Evolutionary conservation across 2,797 vertebrate genomes (phyloP).

Genomic region (Paedocypris micromegethes): DNA sequence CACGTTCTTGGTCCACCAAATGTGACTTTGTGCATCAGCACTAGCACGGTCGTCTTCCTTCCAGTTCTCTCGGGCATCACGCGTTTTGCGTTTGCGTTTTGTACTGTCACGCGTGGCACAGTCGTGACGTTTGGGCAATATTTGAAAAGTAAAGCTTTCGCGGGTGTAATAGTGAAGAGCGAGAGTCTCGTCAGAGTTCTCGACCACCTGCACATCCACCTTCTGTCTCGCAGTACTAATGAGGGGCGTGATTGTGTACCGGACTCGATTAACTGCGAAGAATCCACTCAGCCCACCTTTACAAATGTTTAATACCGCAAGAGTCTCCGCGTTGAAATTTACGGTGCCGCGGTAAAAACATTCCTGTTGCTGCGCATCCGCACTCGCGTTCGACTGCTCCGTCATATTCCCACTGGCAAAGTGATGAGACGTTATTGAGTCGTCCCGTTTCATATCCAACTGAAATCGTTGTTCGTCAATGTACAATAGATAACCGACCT

Average conservation of each 20-base stretch:
- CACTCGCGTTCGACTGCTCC: slow-evolving; percentile 49
- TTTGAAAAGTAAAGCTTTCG: slow-evolving; percentile 73
- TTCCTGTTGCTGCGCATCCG: slow-evolving; percentile 55
- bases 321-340: slow-evolving; percentile 79
- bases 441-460: slow-evolving; percentile 86
- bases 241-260: slow-evolving; percentile 81
- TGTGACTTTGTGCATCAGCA: slow-evolving; percentile 39
- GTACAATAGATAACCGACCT: slow-evolving; percentile 85
- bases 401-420: slow-evolving; percentile 60
- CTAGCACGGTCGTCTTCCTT: not conserved
- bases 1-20: slow-evolving; percentile 47
- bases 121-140: slow-evolving; percentile 26
- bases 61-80: slow-evolving; percentile 26
- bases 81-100: slow-evolving; percentile 42
- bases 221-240: slow-evolving; percentile 55
- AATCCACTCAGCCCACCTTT: slow-evolving; percentile 83
- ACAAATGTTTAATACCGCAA: slow-evolving; percentile 85
- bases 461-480: slow-evolving; percentile 80
- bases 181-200: slow-evolving; percentile 64
- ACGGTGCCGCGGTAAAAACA: slow-evolving; percentile 88
- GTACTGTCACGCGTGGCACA: slow-evolving; percentile 50
- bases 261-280: slow-evolving; percentile 80
- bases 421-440: slow-evolving; percentile 65
- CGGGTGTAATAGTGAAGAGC: slow-evolving; percentile 71
- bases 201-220: slow-evolving; percentile 64